Conservation (phyloP, 2,113 vertebrate species). For the Hystrix cristata region DNA sequence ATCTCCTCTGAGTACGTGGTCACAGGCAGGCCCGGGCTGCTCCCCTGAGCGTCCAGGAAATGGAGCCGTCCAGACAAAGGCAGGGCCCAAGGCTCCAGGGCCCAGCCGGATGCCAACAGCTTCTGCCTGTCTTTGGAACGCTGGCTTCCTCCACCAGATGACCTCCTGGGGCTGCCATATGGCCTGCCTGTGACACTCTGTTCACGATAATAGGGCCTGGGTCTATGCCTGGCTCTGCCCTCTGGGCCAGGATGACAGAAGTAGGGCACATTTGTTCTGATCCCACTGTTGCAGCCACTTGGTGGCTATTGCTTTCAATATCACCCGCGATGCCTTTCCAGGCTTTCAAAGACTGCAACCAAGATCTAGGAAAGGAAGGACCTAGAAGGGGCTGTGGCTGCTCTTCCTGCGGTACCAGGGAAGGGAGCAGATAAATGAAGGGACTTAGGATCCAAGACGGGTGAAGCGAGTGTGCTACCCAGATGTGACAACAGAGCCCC, state of each 20-base stretch:
- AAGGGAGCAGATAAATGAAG: background rate
- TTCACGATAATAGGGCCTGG: constrained; percentile 64
- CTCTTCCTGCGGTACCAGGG: background rate
- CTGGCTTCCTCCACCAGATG: constrained; percentile 57
- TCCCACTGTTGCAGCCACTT: background rate
- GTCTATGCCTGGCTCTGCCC: constrained; percentile 63
- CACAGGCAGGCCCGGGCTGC: background rate
- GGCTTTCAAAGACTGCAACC: constrained; percentile 13
- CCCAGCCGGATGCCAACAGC: constrained; percentile 52
- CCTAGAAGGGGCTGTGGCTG: background rate
- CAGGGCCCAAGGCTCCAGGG: constrained; percentile 23
- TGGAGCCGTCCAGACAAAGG: constrained; percentile 59
- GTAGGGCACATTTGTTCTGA: background rate
- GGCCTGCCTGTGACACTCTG: constrained; percentile 65
- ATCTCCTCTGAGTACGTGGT: background rate
- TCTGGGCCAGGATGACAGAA: constrained; percentile 53
- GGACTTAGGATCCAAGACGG: background rate
- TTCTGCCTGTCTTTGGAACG: constrained; percentile 65
- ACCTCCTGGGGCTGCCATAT: constrained; percentile 77
- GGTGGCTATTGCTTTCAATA: fast-evolving
- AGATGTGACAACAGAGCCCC: background rate
- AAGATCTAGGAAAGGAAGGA: background rate
- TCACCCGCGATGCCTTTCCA: background rate
- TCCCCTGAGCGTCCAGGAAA: background rate
- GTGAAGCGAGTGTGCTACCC: background rate